Conservation (phyloP, 2,797 vertebrate species). For the Dipus sagitta region DNA sequence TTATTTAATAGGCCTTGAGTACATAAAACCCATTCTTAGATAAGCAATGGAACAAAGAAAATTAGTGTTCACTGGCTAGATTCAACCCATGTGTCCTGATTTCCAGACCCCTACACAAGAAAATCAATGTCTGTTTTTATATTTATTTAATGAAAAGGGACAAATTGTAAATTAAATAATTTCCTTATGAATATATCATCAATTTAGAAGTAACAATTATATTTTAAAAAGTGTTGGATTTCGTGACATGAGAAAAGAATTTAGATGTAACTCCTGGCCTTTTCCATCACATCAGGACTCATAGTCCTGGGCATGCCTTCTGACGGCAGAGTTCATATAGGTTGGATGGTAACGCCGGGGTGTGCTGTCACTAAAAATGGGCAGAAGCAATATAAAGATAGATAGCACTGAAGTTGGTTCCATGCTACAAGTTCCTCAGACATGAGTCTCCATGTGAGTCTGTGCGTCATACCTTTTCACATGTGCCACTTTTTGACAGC, state of each 20-base stretch:
- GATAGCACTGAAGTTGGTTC: slow-evolving; percentile 77
- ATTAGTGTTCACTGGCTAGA: neutral
- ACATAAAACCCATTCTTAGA: neutral
- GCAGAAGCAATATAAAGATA: slow-evolving; percentile 78
- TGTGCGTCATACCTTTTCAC: slow-evolving; percentile 64
- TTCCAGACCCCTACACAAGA: neutral
- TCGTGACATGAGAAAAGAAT: slow-evolving; percentile 24
- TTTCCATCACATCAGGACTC: slow-evolving; percentile 78
- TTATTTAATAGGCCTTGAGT: neutral
- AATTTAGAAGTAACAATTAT: neutral
- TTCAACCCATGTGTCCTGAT: neutral
- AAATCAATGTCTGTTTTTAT: slow-evolving; percentile 49
- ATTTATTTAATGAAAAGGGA: neutral
- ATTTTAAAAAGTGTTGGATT: neutral
- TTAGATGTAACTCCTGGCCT: slow-evolving; percentile 60
- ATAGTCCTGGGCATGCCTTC: slow-evolving; percentile 69
- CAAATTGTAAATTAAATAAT: neutral
- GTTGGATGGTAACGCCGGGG: slow-evolving; percentile 75
- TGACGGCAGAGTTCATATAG: slow-evolving; percentile 77
- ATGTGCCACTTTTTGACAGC: slow-evolving; percentile 74
- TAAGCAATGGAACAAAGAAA: neutral
- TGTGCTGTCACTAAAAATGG: slow-evolving; percentile 80
- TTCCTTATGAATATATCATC: neutral
- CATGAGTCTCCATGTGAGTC: slow-evolving; percentile 38
- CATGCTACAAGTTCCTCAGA: slow-evolving; percentile 72